These are phyloP conservation scores for Endomychus coccineus DNA, from an alignment of 2,888 invertebrate species.

Conservation along the genomic window DNA sequence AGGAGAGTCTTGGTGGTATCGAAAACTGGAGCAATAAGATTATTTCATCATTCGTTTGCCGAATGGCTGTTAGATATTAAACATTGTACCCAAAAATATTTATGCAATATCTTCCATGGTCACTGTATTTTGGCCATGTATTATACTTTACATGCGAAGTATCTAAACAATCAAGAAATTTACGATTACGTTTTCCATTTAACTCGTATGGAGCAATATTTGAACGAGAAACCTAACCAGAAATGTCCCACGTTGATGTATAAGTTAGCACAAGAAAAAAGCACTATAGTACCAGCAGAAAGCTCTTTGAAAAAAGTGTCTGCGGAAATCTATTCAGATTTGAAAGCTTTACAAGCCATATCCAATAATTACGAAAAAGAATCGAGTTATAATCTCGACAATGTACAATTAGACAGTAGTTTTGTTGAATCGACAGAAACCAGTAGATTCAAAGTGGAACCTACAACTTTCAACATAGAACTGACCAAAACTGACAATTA, in stretches of 20 bases:
- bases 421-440: background rate
- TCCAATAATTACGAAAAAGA: slow-evolving; percentile 20
- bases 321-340: slow-evolving; percentile 40
- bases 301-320: slow-evolving; percentile 37
- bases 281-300: slow-evolving; percentile 23
- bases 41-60: slow-evolving; percentile 93
- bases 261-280: slow-evolving; percentile 34
- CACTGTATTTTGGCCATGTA: slow-evolving; percentile 84
- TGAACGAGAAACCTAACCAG: slow-evolving; percentile 44
- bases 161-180: slow-evolving; percentile 65
- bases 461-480: slow-evolving; percentile 30
- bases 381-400: slow-evolving; percentile 9
- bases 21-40: slow-evolving; percentile 54
- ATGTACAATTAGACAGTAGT: background rate
- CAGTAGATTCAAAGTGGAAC: slow-evolving; percentile 15
- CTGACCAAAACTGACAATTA: slow-evolving; percentile 26
- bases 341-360: slow-evolving; percentile 37
- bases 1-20: slow-evolving; percentile 55
- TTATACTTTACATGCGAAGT: slow-evolving; percentile 63
- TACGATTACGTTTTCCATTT: slow-evolving; percentile 66
- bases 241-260: slow-evolving; percentile 39
- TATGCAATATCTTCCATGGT: slow-evolving; percentile 80
- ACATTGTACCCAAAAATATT: slow-evolving; percentile 90
- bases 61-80: slow-evolving; percentile 96
- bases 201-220: slow-evolving; percentile 58